phyloP scores from a whole-genome alignment of 1,140 invertebrate genomes.

The Ditylenchus dipsaci region DNA sequence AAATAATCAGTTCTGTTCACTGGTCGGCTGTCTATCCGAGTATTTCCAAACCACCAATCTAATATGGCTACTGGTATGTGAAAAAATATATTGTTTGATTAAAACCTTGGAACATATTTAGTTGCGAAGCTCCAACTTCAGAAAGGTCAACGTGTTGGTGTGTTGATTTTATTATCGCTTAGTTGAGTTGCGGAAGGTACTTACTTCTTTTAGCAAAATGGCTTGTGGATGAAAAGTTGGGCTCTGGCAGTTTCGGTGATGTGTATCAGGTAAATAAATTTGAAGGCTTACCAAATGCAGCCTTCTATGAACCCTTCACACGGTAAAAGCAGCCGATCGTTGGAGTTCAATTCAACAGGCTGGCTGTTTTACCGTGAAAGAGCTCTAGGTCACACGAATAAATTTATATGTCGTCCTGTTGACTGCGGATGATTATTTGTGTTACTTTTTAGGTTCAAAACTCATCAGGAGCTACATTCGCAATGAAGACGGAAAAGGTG shows the following conservation, averaged over 20 bases:
- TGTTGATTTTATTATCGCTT: too few relatives aligned
- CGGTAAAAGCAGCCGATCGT: neutral
- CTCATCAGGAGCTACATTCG: neutral
- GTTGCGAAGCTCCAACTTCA: too few relatives aligned
- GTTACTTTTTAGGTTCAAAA: neutral
- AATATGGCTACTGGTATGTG: too few relatives aligned
- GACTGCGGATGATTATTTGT: neutral
- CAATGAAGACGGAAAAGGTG: slow-evolving; percentile 1
- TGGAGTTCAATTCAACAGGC: neutral
- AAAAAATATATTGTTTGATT: too few relatives aligned
- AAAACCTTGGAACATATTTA: too few relatives aligned
- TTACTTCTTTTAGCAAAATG: neutral
- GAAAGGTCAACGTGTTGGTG: too few relatives aligned
- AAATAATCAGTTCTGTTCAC: too few relatives aligned
- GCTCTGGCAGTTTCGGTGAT: neutral
- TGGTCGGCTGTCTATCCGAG: too few relatives aligned
- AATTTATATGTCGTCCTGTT: too few relatives aligned
- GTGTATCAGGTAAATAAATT: neutral
- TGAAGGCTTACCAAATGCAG: neutral
- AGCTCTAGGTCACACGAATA: too few relatives aligned
- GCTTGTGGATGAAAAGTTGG: neutral
- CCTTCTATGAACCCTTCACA: neutral
- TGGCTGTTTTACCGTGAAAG: neutral
- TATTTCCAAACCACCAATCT: too few relatives aligned
- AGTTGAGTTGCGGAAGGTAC: too few relatives aligned